A percentile compares a stretch with the other conserved stretches of the same genome.
Conservation (phyloP, 2,888 invertebrate species). For the Hirtodrosophila confusa region DNA sequence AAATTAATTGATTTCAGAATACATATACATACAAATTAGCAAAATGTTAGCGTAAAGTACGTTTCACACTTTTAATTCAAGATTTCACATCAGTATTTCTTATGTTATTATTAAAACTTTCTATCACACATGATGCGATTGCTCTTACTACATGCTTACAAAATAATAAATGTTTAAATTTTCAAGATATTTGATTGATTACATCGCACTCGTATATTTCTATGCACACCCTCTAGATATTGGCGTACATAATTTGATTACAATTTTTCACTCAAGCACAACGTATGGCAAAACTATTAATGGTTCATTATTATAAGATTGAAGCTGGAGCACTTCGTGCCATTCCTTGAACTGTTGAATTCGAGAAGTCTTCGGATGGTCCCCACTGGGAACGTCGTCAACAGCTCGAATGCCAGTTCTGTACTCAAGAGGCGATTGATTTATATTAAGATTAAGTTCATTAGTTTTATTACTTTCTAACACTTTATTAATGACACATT, state of each 20-base stretch:
- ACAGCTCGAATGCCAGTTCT: constrained; percentile 73
- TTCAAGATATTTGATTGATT: not conserved
- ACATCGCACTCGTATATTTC: not conserved
- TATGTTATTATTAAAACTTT: constrained; percentile 4
- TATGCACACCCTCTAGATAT: constrained; percentile 2
- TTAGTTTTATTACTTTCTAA: constrained; percentile 8
- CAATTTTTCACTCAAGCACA: constrained; percentile 91
- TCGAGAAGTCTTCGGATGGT: constrained; percentile 51
- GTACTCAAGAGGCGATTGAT: constrained; percentile 59
- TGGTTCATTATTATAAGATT: constrained; percentile 90
- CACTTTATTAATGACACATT: constrained; percentile 15
- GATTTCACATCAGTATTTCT: constrained; percentile 1
- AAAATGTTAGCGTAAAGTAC: constrained; percentile 7
- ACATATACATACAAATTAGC: constrained; percentile 12
- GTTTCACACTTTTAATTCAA: constrained; percentile 2
- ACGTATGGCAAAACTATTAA: constrained; percentile 98
- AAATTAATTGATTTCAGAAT: constrained; percentile 7
- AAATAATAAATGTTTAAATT: constrained; percentile 8
- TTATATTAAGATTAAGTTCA: constrained; percentile 5
- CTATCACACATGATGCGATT: constrained; percentile 17
- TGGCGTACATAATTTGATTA: constrained; percentile 1
- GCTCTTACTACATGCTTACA: constrained; percentile 1
- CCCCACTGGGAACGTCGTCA: constrained; percentile 58
- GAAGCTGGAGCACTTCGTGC: constrained; percentile 92
- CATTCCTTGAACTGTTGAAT: constrained; percentile 91